Conservation (phyloP, 2,888 invertebrate species). For the Sinhomidia bicolor region DNA sequence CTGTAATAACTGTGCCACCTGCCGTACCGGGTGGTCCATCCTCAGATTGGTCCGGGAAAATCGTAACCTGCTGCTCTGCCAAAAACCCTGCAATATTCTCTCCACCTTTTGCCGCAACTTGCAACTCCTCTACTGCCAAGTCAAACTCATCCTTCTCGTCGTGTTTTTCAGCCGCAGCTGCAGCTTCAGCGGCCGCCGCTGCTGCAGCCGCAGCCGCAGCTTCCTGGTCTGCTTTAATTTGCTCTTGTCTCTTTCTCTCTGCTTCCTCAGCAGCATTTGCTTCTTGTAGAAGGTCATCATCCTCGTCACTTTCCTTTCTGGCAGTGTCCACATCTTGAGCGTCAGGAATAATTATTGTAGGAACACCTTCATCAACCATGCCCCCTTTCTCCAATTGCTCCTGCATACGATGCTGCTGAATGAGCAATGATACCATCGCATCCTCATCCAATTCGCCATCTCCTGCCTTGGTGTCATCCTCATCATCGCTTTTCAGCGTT, state of each 20-base stretch:
- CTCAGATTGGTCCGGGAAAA: neutral
- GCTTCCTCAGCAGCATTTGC: conserved; percentile 52
- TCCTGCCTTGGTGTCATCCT: conserved; percentile 40
- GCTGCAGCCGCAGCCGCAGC: conserved; percentile 48
- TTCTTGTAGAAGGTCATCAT: conserved; percentile 56
- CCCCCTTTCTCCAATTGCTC: conserved; percentile 63
- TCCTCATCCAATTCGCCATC: conserved; percentile 67
- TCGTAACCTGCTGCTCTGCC: neutral
- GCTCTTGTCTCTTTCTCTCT: conserved; percentile 48
- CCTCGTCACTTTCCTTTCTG: conserved; percentile 50
- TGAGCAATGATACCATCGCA: conserved; percentile 67
- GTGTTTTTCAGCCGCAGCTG: conserved; percentile 6
- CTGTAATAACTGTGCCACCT: neutral
- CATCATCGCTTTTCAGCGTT: conserved; percentile 32
- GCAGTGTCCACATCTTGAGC: neutral
- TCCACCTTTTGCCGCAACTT: conserved; percentile 10
- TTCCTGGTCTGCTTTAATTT: conserved; percentile 50
- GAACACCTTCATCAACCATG: conserved; percentile 44
- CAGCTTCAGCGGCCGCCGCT: conserved; percentile 34
- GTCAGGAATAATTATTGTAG: conserved; percentile 63
- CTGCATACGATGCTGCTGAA: conserved; percentile 71
- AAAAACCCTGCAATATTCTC: conserved; percentile 3
- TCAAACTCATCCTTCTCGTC: conserved; percentile 73
- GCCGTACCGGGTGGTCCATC: neutral
- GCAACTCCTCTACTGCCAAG: conserved; percentile 56